phyloP scores from a whole-genome alignment of 2,797 vertebrate species.

The Anguilla marmorata region DNA sequence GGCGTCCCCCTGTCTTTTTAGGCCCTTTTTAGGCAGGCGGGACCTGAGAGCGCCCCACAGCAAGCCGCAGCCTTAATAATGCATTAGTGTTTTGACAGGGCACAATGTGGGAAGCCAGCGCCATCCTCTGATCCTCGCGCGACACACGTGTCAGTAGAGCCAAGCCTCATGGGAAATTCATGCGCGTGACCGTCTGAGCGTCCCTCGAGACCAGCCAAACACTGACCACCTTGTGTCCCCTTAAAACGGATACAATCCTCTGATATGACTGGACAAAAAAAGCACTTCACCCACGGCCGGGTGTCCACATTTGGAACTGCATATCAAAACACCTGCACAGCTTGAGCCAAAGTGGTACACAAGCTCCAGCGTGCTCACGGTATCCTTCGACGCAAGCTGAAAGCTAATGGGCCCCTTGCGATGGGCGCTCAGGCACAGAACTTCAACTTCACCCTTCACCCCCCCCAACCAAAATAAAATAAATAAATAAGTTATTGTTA shows the following conservation, averaged over 20 bases:
- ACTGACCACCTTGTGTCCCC: background rate
- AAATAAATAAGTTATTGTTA: background rate
- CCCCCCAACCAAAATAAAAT: background rate
- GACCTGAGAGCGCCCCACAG: slow-evolving; percentile 14
- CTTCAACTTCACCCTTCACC: background rate
- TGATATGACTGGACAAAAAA: background rate
- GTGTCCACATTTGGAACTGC: background rate
- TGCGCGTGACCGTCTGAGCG: background rate
- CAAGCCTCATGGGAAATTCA: background rate
- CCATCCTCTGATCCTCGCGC: background rate
- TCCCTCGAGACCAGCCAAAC: background rate
- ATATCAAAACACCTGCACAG: background rate
- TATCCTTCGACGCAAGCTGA: background rate
- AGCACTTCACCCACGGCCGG: background rate
- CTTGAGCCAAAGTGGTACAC: background rate
- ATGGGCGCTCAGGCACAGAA: background rate
- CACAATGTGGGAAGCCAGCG: slow-evolving; percentile 45
- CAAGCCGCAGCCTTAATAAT: slow-evolving; percentile 56
- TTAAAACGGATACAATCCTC: background rate
- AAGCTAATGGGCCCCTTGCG: background rate
- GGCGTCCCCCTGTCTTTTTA: background rate
- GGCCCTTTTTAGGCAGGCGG: background rate
- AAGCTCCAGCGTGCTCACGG: background rate
- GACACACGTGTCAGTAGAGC: background rate
- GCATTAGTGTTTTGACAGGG: slow-evolving; percentile 53